Conservation (phyloP, 2,113 vertebrate genomes). For the Arenaria interpres region DNA sequence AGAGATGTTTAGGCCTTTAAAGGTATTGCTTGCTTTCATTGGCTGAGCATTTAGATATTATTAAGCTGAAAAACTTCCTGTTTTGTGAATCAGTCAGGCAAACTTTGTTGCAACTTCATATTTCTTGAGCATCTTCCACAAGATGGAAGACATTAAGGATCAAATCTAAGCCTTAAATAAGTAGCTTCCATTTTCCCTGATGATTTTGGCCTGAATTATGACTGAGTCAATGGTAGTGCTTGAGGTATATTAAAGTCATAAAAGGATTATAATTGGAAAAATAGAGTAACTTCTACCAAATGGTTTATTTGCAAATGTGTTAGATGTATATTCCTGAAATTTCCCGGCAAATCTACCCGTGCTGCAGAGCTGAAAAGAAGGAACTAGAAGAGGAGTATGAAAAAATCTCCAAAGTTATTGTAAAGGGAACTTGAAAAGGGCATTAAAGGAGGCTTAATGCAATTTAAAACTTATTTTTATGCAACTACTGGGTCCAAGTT, state of each 20-base stretch:
- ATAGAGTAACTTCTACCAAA: neutral
- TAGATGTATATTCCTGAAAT: neutral
- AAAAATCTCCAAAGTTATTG: neutral
- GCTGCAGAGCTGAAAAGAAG: neutral
- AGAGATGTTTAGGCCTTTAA: neutral
- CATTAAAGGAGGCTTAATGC: neutral
- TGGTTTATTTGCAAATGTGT: neutral
- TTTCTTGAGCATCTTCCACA: neutral
- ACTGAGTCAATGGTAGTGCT: neutral
- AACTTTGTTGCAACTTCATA: neutral
- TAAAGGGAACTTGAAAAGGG: neutral
- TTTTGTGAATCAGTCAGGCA: neutral
- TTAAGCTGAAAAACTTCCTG: neutral
- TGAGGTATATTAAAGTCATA: neutral
- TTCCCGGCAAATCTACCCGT: neutral
- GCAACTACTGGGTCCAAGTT: neutral
- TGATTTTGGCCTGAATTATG: neutral
- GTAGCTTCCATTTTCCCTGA: neutral
- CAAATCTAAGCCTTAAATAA: neutral
- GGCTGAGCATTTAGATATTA: neutral
- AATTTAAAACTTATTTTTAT: neutral
- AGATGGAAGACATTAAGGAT: neutral
- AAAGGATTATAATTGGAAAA: neutral
- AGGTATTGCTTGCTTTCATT: neutral
- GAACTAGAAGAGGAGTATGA: neutral